Conservation (phyloP, 2,888 invertebrate genomes). For the Nycteola revayana region DNA sequence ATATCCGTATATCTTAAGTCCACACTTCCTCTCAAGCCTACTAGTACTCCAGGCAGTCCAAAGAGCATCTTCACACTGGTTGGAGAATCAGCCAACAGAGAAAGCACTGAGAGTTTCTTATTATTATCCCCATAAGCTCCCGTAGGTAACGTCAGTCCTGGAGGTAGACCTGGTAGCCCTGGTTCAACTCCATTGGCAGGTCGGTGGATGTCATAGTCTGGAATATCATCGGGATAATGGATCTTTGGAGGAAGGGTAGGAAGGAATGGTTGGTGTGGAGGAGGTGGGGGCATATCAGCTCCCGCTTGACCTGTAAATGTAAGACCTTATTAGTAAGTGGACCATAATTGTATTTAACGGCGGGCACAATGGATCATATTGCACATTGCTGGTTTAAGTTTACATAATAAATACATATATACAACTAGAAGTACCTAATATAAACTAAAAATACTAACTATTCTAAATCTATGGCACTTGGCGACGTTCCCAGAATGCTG, state of each 20-base stretch:
- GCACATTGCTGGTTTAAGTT: too few relatives aligned
- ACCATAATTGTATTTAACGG: too few relatives aligned
- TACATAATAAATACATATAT: too few relatives aligned
- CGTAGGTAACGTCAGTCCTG: conserved; percentile 44
- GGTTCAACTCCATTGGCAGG: conserved; percentile 46
- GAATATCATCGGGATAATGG: conserved; percentile 60
- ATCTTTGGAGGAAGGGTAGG: conserved; percentile 74
- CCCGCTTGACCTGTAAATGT: conserved; percentile 49
- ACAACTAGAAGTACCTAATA: too few relatives aligned
- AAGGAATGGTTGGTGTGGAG: conserved; percentile 51
- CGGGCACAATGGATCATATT: too few relatives aligned
- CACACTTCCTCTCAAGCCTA: conserved; percentile 93
- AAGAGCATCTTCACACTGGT: conserved; percentile 91
- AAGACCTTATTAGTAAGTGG: too few relatives aligned
- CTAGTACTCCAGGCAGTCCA: conserved; percentile 90
- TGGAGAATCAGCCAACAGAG: conserved; percentile 89
- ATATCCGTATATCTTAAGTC: conserved; percentile 93
- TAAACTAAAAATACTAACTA: too few relatives aligned
- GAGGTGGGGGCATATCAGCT: conserved; percentile 33
- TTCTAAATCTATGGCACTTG: too few relatives aligned
- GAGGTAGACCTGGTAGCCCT: conserved; percentile 44
- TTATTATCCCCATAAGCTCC: conserved; percentile 55
- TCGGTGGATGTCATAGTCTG: conserved; percentile 59
- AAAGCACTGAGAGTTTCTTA: conserved; percentile 78
- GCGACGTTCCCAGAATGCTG: too few relatives aligned